Conservation (phyloP, 2,113 vertebrate species). For the Ramphastos sulfuratus region DNA sequence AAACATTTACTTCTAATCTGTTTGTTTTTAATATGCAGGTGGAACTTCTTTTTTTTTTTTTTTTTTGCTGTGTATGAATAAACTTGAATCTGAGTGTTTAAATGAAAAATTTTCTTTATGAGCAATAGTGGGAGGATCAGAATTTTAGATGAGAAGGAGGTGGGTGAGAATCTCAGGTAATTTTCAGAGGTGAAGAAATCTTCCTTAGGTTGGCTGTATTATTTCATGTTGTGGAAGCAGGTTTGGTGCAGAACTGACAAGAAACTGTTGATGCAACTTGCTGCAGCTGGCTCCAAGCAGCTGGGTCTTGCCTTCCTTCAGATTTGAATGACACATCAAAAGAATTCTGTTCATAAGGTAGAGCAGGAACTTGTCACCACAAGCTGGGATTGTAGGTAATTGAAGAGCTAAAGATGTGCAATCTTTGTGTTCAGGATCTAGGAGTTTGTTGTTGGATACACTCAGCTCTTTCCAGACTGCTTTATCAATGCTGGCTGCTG, state of each 20-base stretch:
- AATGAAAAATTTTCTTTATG: slow-evolving; percentile 60
- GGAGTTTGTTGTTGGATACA: background rate
- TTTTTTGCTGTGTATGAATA: slow-evolving; percentile 67
- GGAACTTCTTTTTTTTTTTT: background rate
- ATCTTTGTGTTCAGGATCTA: background rate
- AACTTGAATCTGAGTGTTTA: slow-evolving; percentile 69
- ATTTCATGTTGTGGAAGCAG: background rate
- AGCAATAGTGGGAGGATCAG: background rate
- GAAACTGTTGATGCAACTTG: background rate
- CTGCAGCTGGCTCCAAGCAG: background rate
- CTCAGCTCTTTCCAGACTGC: background rate
- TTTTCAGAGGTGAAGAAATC: background rate
- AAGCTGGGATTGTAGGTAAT: background rate
- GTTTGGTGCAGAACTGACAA: background rate
- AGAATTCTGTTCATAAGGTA: background rate
- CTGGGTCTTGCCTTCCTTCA: background rate
- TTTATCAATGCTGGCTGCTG: background rate
- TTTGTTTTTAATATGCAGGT: slow-evolving; percentile 77
- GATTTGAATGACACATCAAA: background rate
- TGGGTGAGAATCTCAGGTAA: background rate
- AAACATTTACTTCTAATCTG: slow-evolving; percentile 89
- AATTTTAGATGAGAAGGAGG: background rate
- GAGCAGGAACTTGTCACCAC: background rate
- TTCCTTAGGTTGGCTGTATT: background rate
- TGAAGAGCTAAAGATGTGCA: background rate